Conservation (phyloP, 2,888 invertebrate genomes). For the Meliscaeva auricollis region DNA sequence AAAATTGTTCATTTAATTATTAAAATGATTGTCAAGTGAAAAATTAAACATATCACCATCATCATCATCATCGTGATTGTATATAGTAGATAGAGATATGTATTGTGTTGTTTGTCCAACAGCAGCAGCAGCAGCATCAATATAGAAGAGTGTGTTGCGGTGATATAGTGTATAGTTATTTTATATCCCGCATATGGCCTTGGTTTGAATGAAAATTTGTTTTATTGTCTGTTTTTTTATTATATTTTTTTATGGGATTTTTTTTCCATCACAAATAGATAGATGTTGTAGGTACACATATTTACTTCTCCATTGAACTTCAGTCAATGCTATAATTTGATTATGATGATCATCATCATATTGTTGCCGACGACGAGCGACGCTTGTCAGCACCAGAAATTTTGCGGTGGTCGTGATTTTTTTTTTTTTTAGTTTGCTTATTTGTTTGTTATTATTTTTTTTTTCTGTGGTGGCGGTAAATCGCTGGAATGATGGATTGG, state of each 20-base stretch:
- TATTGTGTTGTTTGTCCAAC: slow-evolving; percentile 22
- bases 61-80: slow-evolving; percentile 45
- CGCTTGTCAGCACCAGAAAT: slow-evolving; percentile 42
- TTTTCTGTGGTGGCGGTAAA: slow-evolving; percentile 30
- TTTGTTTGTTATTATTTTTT: not conserved
- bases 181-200: slow-evolving; percentile 62
- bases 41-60: slow-evolving; percentile 63
- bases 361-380: slow-evolving; percentile 9
- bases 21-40: slow-evolving; percentile 58
- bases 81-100: not conserved
- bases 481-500: slow-evolving; percentile 25
- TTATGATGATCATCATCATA: slow-evolving; percentile 69
- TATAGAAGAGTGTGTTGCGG: not conserved
- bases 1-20: slow-evolving; percentile 55
- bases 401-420: slow-evolving; percentile 50
- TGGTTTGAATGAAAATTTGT: slow-evolving; percentile 61
- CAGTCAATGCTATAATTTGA: slow-evolving; percentile 75
- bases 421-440: slow-evolving; percentile 18
- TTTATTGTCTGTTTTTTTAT: slow-evolving; percentile 42
- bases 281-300: not conserved
- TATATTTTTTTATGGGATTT: slow-evolving; percentile 39
- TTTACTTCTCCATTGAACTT: slow-evolving; percentile 67
- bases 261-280: slow-evolving; percentile 19
- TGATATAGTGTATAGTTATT: slow-evolving; percentile 14
- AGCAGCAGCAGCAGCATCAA: slow-evolving; percentile 1